Evolutionary conservation across 2,113 vertebrate genomes (phyloP).

Genomic region (Odocoileus virginianus): DNA sequence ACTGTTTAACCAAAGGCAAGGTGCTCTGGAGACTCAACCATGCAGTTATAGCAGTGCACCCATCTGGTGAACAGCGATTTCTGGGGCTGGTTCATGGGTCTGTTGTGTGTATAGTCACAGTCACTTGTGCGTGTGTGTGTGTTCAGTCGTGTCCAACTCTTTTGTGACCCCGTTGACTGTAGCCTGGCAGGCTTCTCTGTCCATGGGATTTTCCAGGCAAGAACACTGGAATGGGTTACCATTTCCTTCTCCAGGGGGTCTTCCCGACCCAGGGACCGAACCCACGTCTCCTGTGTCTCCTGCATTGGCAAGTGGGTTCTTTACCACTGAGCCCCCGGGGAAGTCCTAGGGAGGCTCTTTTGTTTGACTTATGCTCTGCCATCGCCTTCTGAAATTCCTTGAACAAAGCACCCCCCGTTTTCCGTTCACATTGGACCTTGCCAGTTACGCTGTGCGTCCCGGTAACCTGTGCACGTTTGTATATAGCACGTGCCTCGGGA

Average conservation of each 20-base stretch:
- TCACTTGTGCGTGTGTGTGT: background rate
- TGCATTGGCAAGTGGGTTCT: background rate
- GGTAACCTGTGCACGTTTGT: background rate
- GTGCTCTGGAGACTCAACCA: background rate
- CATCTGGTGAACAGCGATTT: background rate
- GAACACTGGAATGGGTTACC: background rate
- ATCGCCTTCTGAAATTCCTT: background rate
- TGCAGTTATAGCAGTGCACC: background rate
- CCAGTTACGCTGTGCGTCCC: background rate
- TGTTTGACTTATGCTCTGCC: background rate
- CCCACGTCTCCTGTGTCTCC: background rate
- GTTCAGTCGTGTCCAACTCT: background rate
- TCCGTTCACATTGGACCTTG: background rate
- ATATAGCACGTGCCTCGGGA: rapidly evolving
- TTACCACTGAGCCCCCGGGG: background rate
- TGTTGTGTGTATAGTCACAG: background rate
- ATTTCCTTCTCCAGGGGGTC: background rate
- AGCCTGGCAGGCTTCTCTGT: background rate
- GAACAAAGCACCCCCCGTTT: background rate
- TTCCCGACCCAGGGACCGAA: background rate
- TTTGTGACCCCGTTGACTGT: background rate
- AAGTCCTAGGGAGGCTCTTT: background rate
- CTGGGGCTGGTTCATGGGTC: background rate
- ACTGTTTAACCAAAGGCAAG: background rate
- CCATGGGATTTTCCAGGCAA: background rate